Percentiles rank a stretch among this genome's conserved stretches.
These are phyloP conservation scores for Microctenopoma steveboyesi DNA, from an alignment of 2,797 vertebrate genomes.

Conservation along the genomic window DNA sequence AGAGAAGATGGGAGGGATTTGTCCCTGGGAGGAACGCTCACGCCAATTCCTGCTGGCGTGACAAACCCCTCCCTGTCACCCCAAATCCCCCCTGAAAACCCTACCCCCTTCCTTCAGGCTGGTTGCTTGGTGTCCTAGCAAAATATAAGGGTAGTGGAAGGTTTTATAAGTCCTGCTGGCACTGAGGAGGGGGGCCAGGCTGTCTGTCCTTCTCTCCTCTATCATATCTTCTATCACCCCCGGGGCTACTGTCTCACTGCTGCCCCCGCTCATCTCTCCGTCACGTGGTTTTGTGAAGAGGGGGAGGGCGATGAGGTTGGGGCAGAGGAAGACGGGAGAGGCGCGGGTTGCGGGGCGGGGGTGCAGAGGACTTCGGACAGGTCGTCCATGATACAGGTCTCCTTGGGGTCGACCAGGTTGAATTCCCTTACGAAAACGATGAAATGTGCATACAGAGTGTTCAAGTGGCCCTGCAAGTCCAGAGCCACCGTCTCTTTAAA, in stretches of 20 bases:
- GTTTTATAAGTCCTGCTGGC: slow-evolving; percentile 78
- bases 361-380: slow-evolving; percentile 96
- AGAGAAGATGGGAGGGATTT: slow-evolving; percentile 80
- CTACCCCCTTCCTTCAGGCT: slow-evolving; percentile 58
- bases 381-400: slow-evolving; percentile 98
- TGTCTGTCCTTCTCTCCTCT: slow-evolving; percentile 67
- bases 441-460: slow-evolving; percentile 98
- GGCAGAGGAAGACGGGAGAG: slow-evolving; percentile 58
- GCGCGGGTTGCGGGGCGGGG: slow-evolving; percentile 67
- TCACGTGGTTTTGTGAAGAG: slow-evolving; percentile 95
- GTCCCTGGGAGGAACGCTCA: slow-evolving; percentile 76
- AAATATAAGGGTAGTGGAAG: slow-evolving; percentile 78
- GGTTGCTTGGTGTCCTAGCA: slow-evolving; percentile 75
- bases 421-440: slow-evolving; percentile 98
- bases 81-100: slow-evolving; percentile 39
- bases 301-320: slow-evolving; percentile 75
- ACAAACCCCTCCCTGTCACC: slow-evolving; percentile 74
- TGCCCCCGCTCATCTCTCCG: slow-evolving; percentile 93
- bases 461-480: slow-evolving; percentile 98
- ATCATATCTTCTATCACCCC: slow-evolving; percentile 74
- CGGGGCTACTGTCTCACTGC: slow-evolving; percentile 51
- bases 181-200: slow-evolving; percentile 69
- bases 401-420: slow-evolving; percentile 98
- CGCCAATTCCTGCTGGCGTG: slow-evolving; percentile 83
- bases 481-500: slow-evolving; percentile 97